phyloP scores from a whole-genome alignment of 2,113 vertebrate species.

The Pelmatolapia mariae region DNA sequence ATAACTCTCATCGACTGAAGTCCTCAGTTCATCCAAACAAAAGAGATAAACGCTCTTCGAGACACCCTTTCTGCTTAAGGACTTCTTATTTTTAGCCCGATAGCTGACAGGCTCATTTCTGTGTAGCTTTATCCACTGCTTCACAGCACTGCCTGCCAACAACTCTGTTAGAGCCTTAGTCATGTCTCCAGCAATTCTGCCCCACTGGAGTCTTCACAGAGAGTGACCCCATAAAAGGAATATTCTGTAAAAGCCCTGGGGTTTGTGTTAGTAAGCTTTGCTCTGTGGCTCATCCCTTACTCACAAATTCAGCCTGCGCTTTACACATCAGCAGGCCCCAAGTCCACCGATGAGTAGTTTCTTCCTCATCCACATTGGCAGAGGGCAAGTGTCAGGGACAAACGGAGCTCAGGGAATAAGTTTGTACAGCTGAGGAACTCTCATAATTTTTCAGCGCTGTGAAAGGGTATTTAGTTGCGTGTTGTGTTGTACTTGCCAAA shows the following conservation, averaged over 20 bases:
- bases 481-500: slow-evolving; percentile 23
- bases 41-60: slow-evolving; percentile 35
- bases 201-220: slow-evolving; percentile 17
- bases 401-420: not conserved
- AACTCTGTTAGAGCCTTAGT: slow-evolving; percentile 41
- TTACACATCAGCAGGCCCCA: slow-evolving; percentile 37
- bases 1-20: not conserved
- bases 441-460: not conserved
- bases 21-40: slow-evolving; percentile 32
- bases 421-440: not conserved
- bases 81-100: slow-evolving; percentile 60
- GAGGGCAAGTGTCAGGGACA: slow-evolving; percentile 7
- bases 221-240: slow-evolving; percentile 57
- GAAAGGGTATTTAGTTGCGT: slow-evolving; percentile 31
- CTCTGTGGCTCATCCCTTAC: slow-evolving; percentile 56
- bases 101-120: slow-evolving; percentile 46
- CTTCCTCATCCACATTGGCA: slow-evolving; percentile 25
- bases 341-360: slow-evolving; percentile 49
- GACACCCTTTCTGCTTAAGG: slow-evolving; percentile 19
- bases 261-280: slow-evolving; percentile 31
- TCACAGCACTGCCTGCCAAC: slow-evolving; percentile 21
- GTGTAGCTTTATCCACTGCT: slow-evolving; percentile 15
- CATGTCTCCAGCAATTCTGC: slow-evolving; percentile 23
- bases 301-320: slow-evolving; percentile 49
- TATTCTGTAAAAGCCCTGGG: slow-evolving; percentile 34